Base-by-base conservation (phyloP, 2,888 invertebrate genomes). In the Leucozona laternaria region DNA sequence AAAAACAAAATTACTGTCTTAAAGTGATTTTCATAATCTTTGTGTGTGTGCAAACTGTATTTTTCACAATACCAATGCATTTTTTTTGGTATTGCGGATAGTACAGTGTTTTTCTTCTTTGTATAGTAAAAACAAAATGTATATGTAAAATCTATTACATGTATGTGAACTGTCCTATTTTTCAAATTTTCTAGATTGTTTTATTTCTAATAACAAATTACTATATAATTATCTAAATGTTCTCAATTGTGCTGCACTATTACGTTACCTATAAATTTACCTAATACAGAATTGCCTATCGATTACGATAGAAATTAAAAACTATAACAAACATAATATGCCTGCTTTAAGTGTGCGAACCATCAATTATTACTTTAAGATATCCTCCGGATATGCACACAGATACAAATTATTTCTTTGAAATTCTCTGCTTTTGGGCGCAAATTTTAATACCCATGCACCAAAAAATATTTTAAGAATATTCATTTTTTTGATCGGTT, bases 271-370 rank as follows among this genome's bases (percentile, higher is more conserved):
- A 75, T 77, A 88, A 89, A 90, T 91, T 91, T 91, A 90, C 91
- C 91, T 91, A 91, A 91, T 91, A 91, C 91, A 91, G 91, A 91
- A 91, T 91, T 91, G 91, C 91, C 90, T 91, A 90, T 90, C 91
- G 90, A 86, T 84, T 80, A 87, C 89, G 90, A 90, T 90, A 90
- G 90, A 86, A 66, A 71, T 40, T 45, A 48, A 28, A 31, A 40
- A n/a, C 8, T 25, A 22, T 15, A n/a, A 40, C 43, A 43, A 31
- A 7, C 53, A 37, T 72, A 66, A 53, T 22, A 25, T 85, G 81
- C 86, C 75, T 75, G 78, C 78, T 78, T 82, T 78, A 66, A 60
- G 31, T 82, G 71, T 79, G 64, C 78, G 48, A 72, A 50, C 58
- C 22, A 76, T 40, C 45, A 25, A 57, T n/a, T n/a, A n/a, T n/a